Base-by-base conservation (phyloP, 2,888 invertebrate genomes). In the Parelbella ahira region DNA sequence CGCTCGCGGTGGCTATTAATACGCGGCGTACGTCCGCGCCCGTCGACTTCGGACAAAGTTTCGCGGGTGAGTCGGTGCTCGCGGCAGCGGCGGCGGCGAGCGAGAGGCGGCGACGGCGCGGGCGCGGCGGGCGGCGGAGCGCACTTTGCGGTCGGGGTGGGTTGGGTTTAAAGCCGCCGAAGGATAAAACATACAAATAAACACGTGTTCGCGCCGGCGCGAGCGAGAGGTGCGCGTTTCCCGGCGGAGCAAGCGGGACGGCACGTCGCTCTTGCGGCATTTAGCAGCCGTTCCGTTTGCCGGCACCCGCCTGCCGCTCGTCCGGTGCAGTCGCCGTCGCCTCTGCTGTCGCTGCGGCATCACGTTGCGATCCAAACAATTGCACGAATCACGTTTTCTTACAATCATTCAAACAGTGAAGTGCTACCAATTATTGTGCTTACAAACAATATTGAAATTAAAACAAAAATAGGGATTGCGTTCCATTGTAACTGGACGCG, bases 131-230 rank as follows among this genome's bases (percentile, higher is more conserved):
- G 86, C 74, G 82, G 81, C 74, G 78, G 82, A 80, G 84, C 84
- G 89, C 81, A 86, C 88, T 90, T 90, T 91, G 91, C 88, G 91
- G 91, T 91, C 89, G 82, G 80, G 83, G 89, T 89, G 90, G 91
- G 91, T 89, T 86, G 91, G 90, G 90, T 90, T 87, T 89, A 88
- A 89, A 88, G 89, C 88, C 88, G 88, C 89, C 89, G 89, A 89
- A 90, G 90, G 90, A 90, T 81, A 88, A 84, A 89, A 88, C 84
- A 88, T 87, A 86, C 88, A 87, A 86, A 86, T 87, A 88, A 88
- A 90, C 89, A 88, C 86, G 88, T 89, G 89, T 89, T 89, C 88
- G 87, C 86, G 87, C 84, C 89, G 89, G 89, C 88, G 89, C 88
- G 88, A 88, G 83, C 74, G 88, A 88, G 88, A 89, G 75, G 68